phyloP scores from a whole-genome alignment of 2,797 vertebrate species.

The Phoxinus dragarum region DNA sequence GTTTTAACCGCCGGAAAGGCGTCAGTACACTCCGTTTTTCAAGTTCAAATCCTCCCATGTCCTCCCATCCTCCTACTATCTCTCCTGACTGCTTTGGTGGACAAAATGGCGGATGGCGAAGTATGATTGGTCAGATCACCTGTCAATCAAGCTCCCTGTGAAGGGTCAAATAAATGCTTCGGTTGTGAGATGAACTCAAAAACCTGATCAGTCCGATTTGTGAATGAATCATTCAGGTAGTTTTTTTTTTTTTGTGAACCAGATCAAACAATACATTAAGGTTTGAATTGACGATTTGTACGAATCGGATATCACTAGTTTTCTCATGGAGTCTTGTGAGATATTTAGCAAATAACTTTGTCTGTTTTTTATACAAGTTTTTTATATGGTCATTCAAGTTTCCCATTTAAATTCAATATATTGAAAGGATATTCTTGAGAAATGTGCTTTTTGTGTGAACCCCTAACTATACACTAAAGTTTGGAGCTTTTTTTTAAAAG shows the following conservation, averaged over 20 bases:
- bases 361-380: background rate
- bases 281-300: background rate
- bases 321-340: background rate
- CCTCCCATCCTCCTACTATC: no score
- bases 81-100: no score
- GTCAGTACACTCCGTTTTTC: no score
- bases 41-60: no score
- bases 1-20: no score
- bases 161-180: background rate
- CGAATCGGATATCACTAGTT: background rate
- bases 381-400: background rate
- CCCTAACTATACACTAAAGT: background rate
- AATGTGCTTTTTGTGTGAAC: background rate
- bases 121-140: no score
- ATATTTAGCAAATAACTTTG: background rate
- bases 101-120: no score
- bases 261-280: background rate
- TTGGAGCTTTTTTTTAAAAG: background rate
- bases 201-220: background rate
- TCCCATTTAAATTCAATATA: background rate
- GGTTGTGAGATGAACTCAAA: background rate
- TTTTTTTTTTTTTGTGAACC: background rate
- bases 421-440: background rate
- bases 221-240: no score
- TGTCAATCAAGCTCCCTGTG: no score